Evolutionary conservation across 2,888 invertebrate genomes (phyloP), one percentile per base, ranked within the genome.

Genomic region (Thecocarcelia acutangulata): DNA sequence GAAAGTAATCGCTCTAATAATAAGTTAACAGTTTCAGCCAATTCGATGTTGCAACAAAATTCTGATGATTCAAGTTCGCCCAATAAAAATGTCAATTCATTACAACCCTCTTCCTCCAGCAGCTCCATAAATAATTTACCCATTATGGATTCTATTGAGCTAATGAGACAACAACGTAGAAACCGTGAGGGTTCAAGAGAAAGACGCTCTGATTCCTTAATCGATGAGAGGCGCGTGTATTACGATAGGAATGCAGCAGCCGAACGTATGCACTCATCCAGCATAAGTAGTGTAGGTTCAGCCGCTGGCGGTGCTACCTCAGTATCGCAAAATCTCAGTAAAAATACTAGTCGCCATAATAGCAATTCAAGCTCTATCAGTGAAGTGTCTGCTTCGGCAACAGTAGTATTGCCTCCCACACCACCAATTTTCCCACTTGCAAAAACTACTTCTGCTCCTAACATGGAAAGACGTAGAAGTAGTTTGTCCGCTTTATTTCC

Each of bases 361-460:
- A 89, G 89, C 75, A 87, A 86, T 19, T 81, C 87, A 24, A 89
- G 89, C 68, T 84, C 74, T 33, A 84, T 86, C 12, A 82, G 76
- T 46, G 83, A 84, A 8, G 52, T 61, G 0, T 63, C 83, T 1
- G 24, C 69, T 5, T 24, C 75, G 15, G 21, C 76, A 21, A 68
- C 80, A 1, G 50, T 56, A 13, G 46, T 74, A 17, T 28, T 66
- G 69, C 79, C 54, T 58, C 80, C 76, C 56, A 76, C 82, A 44
- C 82, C 83, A 77, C 83, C 64, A 9, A 85, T 87, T 66, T 90
- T 89, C 85, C 90, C 90, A 0, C 82, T 91, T 19, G 56, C 87
- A 21, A 90, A 91, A 85, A 88, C 90, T 0, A 84, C 83, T 0
- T 89, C 88, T 5, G 87, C 86, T 1, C 90, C 88, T 1, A 86